Conservation (phyloP, 2,113 vertebrate genomes). For the Pavo muticus region DNA sequence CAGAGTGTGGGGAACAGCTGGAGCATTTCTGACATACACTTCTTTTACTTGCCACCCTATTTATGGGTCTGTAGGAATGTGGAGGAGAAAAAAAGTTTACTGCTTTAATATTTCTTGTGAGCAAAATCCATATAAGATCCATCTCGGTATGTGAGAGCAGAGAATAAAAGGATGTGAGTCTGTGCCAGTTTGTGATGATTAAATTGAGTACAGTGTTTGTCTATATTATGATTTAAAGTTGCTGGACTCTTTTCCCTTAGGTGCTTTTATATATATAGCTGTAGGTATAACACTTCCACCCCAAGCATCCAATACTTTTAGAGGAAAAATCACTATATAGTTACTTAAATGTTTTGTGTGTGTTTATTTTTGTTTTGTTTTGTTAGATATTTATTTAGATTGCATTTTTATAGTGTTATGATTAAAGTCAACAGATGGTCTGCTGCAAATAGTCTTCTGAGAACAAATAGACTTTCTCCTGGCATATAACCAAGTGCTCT, state of each 20-base stretch:
- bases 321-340: neutral
- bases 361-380: neutral
- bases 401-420: neutral
- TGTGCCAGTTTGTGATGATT: slow-evolving; percentile 66
- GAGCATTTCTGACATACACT: slow-evolving; percentile 32
- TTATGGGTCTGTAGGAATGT: slow-evolving; percentile 56
- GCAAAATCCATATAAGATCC: slow-evolving; percentile 58
- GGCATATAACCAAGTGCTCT: neutral
- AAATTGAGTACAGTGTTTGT: slow-evolving; percentile 9
- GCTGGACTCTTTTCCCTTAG: neutral
- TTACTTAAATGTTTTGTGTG: neutral
- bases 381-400: neutral
- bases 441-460: neutral
- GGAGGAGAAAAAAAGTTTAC: slow-evolving; percentile 63
- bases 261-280: neutral
- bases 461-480: neutral
- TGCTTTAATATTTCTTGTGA: slow-evolving; percentile 68
- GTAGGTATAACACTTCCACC: neutral
- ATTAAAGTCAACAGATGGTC: neutral
- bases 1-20: neutral
- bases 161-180: slow-evolving; percentile 46
- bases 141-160: slow-evolving; percentile 54
- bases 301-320: neutral
- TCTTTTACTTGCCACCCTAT: slow-evolving; percentile 34
- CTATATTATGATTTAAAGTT: slow-evolving; percentile 24